These are phyloP conservation scores for Tetrax tetrax DNA, from an alignment of 2,113 vertebrate species.

Conservation along the genomic window DNA sequence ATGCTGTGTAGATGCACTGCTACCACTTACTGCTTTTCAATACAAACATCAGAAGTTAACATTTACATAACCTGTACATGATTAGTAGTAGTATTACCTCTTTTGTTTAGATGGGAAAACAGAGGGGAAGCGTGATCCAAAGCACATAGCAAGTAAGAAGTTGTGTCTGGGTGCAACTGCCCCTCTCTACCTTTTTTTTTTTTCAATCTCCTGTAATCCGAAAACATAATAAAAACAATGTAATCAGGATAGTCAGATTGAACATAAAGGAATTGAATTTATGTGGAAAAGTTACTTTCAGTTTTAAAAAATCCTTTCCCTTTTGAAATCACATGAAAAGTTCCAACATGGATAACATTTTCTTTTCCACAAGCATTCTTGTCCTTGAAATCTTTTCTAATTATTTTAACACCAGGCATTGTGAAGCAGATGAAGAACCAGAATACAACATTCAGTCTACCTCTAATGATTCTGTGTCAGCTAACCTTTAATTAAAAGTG, in stretches of 20 bases:
- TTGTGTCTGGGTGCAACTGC: neutral
- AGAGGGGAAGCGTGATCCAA: neutral
- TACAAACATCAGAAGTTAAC: neutral
- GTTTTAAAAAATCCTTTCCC: neutral
- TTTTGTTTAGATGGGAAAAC: neutral
- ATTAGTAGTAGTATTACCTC: neutral
- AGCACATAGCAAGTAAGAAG: neutral
- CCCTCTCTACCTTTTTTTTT: neutral
- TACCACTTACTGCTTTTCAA: neutral
- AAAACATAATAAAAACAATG: neutral
- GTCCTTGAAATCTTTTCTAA: neutral
- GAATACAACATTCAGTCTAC: neutral
- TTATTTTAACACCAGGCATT: neutral
- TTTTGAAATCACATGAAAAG: neutral
- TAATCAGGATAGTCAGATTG: neutral
- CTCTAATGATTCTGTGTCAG: neutral
- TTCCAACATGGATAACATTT: neutral
- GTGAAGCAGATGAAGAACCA: neutral
- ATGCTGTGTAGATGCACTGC: fast-evolving
- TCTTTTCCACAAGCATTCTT: neutral
- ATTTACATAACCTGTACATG: neutral
- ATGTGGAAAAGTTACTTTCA: neutral
- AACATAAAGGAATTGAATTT: neutral
- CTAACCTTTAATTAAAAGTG: neutral
- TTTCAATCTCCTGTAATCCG: neutral